Evolutionary conservation across 92 coral and sea anemone genomes (phyloP), one percentile per base, ranked within the genome.

Genomic region (Pocillopora grandis): DNA sequence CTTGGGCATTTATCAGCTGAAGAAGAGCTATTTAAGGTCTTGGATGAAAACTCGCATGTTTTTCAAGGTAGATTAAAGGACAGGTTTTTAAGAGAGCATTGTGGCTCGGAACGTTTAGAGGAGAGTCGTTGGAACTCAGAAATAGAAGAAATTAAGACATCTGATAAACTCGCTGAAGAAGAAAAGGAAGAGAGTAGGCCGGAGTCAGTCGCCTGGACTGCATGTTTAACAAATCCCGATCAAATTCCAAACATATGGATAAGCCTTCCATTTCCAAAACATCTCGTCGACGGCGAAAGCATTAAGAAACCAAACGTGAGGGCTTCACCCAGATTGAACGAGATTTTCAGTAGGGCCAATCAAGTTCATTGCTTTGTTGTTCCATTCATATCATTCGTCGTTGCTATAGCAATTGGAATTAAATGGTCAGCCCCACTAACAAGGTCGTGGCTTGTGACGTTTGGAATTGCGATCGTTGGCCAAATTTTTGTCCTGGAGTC

Each of bases 181-280:
- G 23, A 76, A 5, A 33, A 33, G 2, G 2, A 16, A 0, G 33
- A 27, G 17, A 1, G 21, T 65, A 66, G 66, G 0, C 31, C 66
- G 19, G 66, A 65, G 20, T 36, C 87, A 75, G 66, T 76, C 10
- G 2, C 23, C 9, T 76, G 88, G 88, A 76, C 76, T 60, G 17
- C 18, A 1, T 49, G 58, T 3, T 15, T 84, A 15, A 88, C 83
- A 1, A 91, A 78, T 61, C 85, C 76, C 23, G 95, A 89, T 66
- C 73, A 79, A 13, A 77, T 80, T 56, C 90, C 95, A 68, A 79
- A 80, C 68, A 80, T 92, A 20, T 92, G 95, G 95, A 89, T 80
- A 23, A 79, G 75, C 73, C 76, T 92, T 75, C 95, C 95, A 19
- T 71, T 86, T 17, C 95, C 95, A 49, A 79, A 80, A 18, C 76